These are phyloP conservation scores for Collichthys lucidus DNA, from an alignment of 2,113 vertebrate genomes.

Conservation along the genomic window DNA sequence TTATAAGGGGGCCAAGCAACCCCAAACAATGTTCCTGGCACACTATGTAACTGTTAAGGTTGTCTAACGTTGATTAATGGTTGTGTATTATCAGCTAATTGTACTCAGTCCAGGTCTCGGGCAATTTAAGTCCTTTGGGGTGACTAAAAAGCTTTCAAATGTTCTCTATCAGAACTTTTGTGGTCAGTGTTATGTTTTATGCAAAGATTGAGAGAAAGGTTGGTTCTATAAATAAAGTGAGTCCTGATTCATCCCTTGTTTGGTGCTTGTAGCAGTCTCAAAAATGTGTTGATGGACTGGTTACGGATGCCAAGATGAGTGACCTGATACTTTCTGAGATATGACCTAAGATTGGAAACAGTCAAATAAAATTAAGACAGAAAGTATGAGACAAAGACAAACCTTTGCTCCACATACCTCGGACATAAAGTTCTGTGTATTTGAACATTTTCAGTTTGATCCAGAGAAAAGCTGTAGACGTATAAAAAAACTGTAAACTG, in stretches of 20 bases:
- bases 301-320: neutral
- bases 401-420: too few relatives aligned
- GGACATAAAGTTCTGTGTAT: too few relatives aligned
- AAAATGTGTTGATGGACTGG: neutral
- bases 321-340: neutral
- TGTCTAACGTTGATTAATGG: too few relatives aligned
- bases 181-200: neutral
- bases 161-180: neutral
- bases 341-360: neutral
- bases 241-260: neutral
- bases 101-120: too few relatives aligned
- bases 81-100: too few relatives aligned
- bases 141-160: neutral
- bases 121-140: neutral
- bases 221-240: neutral
- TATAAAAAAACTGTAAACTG: too few relatives aligned
- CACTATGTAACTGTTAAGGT: too few relatives aligned
- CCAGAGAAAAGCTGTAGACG: too few relatives aligned
- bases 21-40: too few relatives aligned
- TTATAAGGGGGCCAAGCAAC: neutral
- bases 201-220: neutral
- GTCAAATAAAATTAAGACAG: too few relatives aligned
- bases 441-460: too few relatives aligned
- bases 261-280: neutral
- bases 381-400: too few relatives aligned